Conservation (phyloP, 2,113 vertebrate species). For the Paracanthobrama guichenoti region DNA sequence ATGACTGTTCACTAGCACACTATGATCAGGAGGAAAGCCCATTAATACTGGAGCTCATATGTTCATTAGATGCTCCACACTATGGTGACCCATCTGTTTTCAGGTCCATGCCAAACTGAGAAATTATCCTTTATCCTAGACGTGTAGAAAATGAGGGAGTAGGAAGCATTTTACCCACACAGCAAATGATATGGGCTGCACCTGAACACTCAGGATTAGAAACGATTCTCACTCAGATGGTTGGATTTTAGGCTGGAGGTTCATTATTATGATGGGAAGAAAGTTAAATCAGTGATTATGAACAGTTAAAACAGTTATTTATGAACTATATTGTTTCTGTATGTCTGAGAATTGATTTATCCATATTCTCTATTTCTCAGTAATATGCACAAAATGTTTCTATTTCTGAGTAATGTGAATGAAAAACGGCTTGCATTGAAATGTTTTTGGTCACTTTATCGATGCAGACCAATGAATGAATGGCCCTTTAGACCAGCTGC, state of each 20-base stretch:
- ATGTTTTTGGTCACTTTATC: too few relatives aligned
- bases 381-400: not conserved
- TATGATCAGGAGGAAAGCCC: slow-evolving; percentile 28
- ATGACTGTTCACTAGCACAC: slow-evolving; percentile 7
- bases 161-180: not conserved
- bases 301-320: too few relatives aligned
- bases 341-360: not conserved
- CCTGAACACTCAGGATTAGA: not conserved
- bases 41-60: slow-evolving; percentile 24
- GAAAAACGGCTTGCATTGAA: not conserved
- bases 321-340: not conserved
- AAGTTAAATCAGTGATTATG: not conserved
- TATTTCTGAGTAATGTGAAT: not conserved
- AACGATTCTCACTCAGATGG: not conserved
- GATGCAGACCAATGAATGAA: too few relatives aligned
- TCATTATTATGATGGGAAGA: not conserved
- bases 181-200: slow-evolving; percentile 4
- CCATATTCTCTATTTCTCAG: not conserved
- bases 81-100: slow-evolving; percentile 36
- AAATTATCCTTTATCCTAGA: slow-evolving; percentile 31
- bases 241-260: not conserved
- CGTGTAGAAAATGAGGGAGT: not conserved
- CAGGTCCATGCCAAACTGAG: slow-evolving; percentile 24
- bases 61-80: not conserved
- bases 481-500: not conserved